Conservation (phyloP, 1,140 invertebrate genomes). For the Neotoxoptera formosana region DNA sequence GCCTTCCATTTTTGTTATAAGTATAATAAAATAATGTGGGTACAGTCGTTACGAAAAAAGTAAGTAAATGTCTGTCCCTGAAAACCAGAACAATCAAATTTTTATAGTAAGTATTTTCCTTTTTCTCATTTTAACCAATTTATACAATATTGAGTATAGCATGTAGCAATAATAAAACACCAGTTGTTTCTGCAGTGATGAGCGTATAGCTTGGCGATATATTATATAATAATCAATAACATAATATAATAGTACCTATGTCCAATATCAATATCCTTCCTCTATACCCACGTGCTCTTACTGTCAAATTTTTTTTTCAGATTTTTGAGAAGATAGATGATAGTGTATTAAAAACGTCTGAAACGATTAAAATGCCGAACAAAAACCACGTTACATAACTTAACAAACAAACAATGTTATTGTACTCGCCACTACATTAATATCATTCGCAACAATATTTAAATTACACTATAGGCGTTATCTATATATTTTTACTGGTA, state of each 20-base stretch:
- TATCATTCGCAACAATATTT: neutral
- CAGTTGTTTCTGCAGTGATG: neutral
- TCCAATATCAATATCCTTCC: neutral
- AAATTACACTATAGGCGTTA: neutral
- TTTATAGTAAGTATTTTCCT: neutral
- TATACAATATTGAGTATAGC: neutral
- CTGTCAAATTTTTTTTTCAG: neutral
- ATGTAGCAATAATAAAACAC: neutral
- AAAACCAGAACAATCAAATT: neutral
- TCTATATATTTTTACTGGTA: neutral
- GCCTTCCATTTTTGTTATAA: no score
- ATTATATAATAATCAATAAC: neutral
- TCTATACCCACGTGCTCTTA: neutral
- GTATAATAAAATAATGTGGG: no score
- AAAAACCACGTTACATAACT: neutral
- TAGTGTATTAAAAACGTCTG: neutral
- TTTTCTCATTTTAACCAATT: neutral
- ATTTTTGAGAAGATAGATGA: neutral
- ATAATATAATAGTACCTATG: neutral
- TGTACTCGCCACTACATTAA: neutral
- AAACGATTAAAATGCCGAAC: neutral
- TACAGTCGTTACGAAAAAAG: no score
- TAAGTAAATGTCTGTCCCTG: no score
- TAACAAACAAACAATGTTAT: neutral
- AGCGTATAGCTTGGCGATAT: neutral